Conservation (phyloP, 2,797 vertebrate genomes). For the Benthosema pterotum region DNA sequence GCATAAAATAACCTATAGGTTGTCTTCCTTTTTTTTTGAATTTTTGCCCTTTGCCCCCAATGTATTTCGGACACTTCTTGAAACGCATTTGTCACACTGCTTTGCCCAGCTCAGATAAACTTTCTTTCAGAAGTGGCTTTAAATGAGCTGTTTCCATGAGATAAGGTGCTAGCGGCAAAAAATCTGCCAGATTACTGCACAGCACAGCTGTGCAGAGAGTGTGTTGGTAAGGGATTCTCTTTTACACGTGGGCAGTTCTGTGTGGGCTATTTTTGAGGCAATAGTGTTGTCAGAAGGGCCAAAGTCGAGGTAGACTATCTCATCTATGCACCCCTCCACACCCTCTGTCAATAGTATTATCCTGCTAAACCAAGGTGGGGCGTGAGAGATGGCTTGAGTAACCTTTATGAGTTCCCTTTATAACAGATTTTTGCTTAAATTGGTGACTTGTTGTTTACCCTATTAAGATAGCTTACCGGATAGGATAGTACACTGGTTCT, state of each 20-base stretch:
- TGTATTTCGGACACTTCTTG: too few species aligned
- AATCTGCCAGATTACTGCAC: constrained; percentile 57
- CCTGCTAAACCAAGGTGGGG: constrained; percentile 19
- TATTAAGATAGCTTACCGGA: too few species aligned
- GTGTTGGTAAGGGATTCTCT: constrained; percentile 41
- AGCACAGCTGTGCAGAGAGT: constrained; percentile 52
- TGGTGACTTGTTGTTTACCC: too few species aligned
- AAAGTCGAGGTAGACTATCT: constrained; percentile 44
- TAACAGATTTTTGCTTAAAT: too few species aligned
- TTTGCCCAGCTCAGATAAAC: constrained; percentile 54
- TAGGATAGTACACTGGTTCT: too few species aligned
- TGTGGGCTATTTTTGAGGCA: constrained; percentile 53
- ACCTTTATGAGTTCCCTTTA: constrained; percentile 29
- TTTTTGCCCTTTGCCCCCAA: too few species aligned
- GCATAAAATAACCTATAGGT: too few species aligned
- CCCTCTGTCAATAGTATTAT: constrained; percentile 30
- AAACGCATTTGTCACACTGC: constrained; percentile 30
- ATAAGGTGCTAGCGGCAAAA: constrained; percentile 56
- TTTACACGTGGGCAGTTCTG: constrained; percentile 16
- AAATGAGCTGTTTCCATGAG: constrained; percentile 47
- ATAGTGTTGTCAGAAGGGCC: constrained; percentile 35
- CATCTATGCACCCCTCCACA: constrained; percentile 21
- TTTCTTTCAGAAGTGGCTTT: constrained; percentile 29
- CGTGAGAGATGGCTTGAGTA: constrained; percentile 17
- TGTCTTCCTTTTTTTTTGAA: too few species aligned